Evolutionary conservation across 2,113 vertebrate genomes (phyloP).

Genomic region (Copsychus sechellarum): DNA sequence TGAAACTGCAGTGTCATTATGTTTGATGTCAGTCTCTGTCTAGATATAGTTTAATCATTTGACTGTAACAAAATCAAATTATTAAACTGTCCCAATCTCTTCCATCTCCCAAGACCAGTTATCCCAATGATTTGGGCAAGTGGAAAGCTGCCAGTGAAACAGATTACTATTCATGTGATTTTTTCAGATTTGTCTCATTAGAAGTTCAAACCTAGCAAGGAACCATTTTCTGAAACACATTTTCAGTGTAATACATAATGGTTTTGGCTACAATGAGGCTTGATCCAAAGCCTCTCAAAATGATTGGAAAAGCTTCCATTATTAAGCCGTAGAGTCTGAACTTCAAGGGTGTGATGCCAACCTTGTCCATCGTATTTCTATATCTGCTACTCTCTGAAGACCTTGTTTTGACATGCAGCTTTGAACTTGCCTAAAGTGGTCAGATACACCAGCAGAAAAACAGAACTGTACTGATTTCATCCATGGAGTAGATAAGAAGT

Average conservation of each 20-base stretch:
- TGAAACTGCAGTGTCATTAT: background rate
- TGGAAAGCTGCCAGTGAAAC: background rate
- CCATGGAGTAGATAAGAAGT: background rate
- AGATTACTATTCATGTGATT: background rate
- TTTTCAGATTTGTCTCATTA: background rate
- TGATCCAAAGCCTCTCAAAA: background rate
- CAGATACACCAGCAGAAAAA: background rate
- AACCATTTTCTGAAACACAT: background rate
- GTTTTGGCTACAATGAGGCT: background rate
- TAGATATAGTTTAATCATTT: background rate
- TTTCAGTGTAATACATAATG: background rate
- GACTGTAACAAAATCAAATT: background rate
- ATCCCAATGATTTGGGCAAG: background rate
- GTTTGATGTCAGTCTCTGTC: background rate
- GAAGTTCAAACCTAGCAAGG: background rate
- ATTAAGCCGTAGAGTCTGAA: background rate
- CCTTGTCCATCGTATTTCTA: background rate
- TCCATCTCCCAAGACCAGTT: background rate
- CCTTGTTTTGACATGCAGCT: background rate
- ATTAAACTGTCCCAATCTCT: background rate
- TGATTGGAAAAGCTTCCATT: background rate
- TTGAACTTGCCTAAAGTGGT: background rate
- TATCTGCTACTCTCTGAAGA: background rate
- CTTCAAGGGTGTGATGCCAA: background rate
- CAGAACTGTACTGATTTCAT: background rate